Base-by-base conservation (phyloP, 1,140 invertebrate genomes). In the Cecropterus lyciades region DNA sequence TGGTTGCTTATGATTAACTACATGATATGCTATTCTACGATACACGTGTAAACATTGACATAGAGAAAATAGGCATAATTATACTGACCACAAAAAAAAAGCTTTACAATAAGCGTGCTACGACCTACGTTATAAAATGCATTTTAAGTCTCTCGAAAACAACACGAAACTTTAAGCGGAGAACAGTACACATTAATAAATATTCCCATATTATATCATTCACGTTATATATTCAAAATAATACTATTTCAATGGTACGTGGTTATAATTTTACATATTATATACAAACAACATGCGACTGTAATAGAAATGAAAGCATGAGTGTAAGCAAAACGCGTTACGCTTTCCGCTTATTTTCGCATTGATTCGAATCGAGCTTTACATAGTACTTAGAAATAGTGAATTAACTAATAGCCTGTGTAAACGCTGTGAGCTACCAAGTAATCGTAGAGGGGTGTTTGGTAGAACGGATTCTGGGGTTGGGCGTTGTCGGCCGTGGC, bases 401-500 rank as follows among this genome's bases (percentile, higher is more conserved):
- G 40, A 43, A 0, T 14, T 43, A 43, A 43, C 62, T 74, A 82
- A 60, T 76, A 84, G 40, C 83, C 79, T 30, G 74, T 83, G 63
- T 87, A 90, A 17, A 91, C 82, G 51, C 85, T 89, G 55, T 89
- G 86, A 68, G 88, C 86, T 57, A 87, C 75, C 62, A 89, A 77
- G 72, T 91, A 89, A 69, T 89, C 85, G 14, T 90, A 84, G 27
- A 84, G 73, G 4, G 79, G 85, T 5, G 82, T 80, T 16, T 79
- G 67, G 0, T 67, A 70, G 59, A 16, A 64, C 9, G 60, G 60
- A 14, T 64, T 64, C 6, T 64, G 60, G 7, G 51, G 46, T 2
- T 40, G 40, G 10, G 11, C 3, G 6, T 15, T 37, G 8, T 37
- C 17, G 3, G 7, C 17, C 13, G 48, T 9, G 69, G 45, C 11